Base-by-base conservation (phyloP, 2,888 invertebrate species). In the Crepidodera aurea region DNA sequence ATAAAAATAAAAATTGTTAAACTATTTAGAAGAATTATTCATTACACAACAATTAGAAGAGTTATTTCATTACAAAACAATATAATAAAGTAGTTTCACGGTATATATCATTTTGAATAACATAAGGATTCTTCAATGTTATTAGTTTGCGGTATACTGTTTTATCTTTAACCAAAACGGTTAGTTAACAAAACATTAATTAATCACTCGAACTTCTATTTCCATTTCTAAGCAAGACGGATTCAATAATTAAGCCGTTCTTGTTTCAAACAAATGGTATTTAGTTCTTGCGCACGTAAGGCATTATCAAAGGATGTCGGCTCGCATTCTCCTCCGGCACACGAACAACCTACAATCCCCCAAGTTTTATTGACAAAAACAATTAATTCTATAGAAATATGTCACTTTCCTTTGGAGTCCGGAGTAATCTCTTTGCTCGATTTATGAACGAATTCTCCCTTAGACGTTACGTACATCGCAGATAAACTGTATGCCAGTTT, bases 321-420 rank as follows among this genome's bases (percentile, higher is more conserved):
- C 34, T 22, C n/a, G n/a, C n/a, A n/a, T n/a, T n/a, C 39, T 34
- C 10, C 39, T 25, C 4, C 12, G 16, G 34, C 37, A 50, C 19
- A 48, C 39, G 39, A 61, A 61, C 56, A 34, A 56, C 56, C 44
- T 25, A 22, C 25, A 32, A 40, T 40, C 1, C 44, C 42, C 50
- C 42, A 61, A 61, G 56, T 61, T 61, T 50, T 51, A 56, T 56
- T 51, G 62, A 57, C 62, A 62, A 62, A 62, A 62, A 62, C 62
- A 44, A 58, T 54, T 54, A 58, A 58, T 58, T 58, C 58, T 15
- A 29, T 19, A 19, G n/a, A 58, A 58, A 58, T 58, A 32, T 44
- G 48, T 58, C 50, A 50, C 34, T 53, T 19, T 54, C 19, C 44
- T 27, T 16, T 22, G 29, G 22, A 2, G 32, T 29, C 48, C 15